phyloP scores from a whole-genome alignment of 1,140 invertebrate genomes.

The Danaus plexippus region DNA sequence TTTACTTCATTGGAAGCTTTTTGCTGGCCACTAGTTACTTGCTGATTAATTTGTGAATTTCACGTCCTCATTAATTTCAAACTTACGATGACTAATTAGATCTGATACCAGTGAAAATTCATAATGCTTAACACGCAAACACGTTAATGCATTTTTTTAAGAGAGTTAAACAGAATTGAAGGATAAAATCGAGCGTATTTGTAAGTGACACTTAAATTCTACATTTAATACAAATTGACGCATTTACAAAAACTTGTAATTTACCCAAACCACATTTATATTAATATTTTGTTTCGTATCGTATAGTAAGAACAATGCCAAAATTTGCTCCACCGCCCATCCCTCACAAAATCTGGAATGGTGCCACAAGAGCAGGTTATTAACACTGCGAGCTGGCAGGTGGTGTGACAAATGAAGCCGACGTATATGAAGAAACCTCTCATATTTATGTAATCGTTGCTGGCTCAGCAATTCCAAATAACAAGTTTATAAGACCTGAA shows the following conservation, averaged over 20 bases:
- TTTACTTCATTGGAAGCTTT: slow-evolving; percentile 15
- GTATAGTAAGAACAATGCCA: slow-evolving; percentile 12
- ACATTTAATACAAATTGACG: too few species aligned
- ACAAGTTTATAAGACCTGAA: background rate
- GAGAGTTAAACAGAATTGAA: too few species aligned
- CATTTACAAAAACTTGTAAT: too few species aligned
- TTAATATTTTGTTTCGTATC: slow-evolving; percentile 11
- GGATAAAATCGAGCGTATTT: too few species aligned
- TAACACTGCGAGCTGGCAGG: slow-evolving; percentile 14
- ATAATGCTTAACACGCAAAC: too few species aligned
- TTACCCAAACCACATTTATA: too few species aligned
- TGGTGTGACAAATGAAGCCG: slow-evolving; percentile 13
- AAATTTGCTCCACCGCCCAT: slow-evolving; percentile 8
- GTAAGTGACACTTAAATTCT: too few species aligned
- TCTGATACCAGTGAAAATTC: too few species aligned
- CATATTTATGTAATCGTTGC: background rate
- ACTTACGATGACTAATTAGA: slow-evolving; percentile 17
- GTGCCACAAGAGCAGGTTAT: slow-evolving; percentile 12
- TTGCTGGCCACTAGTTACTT: slow-evolving; percentile 14
- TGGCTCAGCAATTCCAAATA: slow-evolving; percentile 4
- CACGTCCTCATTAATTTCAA: slow-evolving; percentile 14
- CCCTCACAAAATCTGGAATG: slow-evolving; percentile 7
- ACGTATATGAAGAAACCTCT: background rate
- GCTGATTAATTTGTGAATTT: slow-evolving; percentile 17
- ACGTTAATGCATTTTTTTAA: too few species aligned